Evolutionary conservation across 2,888 invertebrate species (phyloP), one percentile per base, ranked within the genome.

Genomic region (Ctena decussata): DNA sequence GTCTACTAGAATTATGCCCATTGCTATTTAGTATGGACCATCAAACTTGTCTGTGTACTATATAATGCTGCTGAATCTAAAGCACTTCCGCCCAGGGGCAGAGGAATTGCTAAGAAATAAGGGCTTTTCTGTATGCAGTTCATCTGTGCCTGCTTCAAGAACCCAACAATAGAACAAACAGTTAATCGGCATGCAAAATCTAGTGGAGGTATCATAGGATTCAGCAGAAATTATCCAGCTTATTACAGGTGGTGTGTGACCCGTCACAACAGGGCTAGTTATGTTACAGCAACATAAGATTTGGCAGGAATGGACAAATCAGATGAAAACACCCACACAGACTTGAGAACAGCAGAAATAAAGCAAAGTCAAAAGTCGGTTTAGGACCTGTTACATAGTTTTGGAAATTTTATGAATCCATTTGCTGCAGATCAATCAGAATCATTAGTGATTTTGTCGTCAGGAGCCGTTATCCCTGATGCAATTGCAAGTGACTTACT

Each of bases 51-150:
- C 82, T 24, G 80, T 57, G 21, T 85, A 85, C 75, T 15, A 89
- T 27, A 21, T 76, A n/a, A 80, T 65, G 12, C 32, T 85, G 53
- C 12, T 81, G 39, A 82, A 84, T 69, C 74, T 90, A 0, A 11
- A 39, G 5, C 27, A 73, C 12, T 73, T 74, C 35, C 84, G 84
- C 35, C 82, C 82, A 30, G 84, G 87, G 35, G 72, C 79, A 12
- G 73, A 44, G n/a, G 71, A 82, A n/a, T 44, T 82, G 30, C 83
- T 87, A 15, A 27, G 30, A n/a, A 3, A 72, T 0, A 80, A 80
- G 69, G 80, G 87, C 18, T 83, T 87, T 21, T 85, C 80, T 80
- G 87, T 80, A 12, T 53, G n/a, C 2, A 77, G 85, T 41, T 83
- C 87, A 65, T 53, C 57, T 46, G 83, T 85, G 44, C 85, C 78